Evolutionary conservation across 2,113 vertebrate genomes (phyloP).

Genomic region (Prionailurus viverrinus): DNA sequence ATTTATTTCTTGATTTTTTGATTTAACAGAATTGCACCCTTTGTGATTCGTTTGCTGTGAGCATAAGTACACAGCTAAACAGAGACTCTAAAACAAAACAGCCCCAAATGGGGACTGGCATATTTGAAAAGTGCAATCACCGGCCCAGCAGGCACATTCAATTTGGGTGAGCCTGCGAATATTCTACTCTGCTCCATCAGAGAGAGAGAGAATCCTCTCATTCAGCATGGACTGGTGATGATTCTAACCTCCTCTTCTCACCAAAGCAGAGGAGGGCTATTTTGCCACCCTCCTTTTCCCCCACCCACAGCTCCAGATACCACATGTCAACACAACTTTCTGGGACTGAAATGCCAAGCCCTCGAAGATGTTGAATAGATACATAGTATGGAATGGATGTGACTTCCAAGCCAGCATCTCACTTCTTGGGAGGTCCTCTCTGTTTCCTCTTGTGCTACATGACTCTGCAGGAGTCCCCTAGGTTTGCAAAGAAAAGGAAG

Average conservation of each 20-base stretch:
- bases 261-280: slow-evolving; percentile 16
- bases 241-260: neutral
- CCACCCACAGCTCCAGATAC: neutral
- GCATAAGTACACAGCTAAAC: slow-evolving; percentile 57
- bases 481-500: slow-evolving; percentile 20
- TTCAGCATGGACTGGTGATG: neutral
- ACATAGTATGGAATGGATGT: neutral
- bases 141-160: slow-evolving; percentile 22
- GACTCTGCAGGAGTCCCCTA: neutral
- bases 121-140: slow-evolving; percentile 58
- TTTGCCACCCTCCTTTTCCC: neutral
- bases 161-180: slow-evolving; percentile 43
- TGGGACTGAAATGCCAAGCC: neutral
- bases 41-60: slow-evolving; percentile 64
- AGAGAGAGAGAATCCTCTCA: neutral
- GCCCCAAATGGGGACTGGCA: neutral
- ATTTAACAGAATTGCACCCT: slow-evolving; percentile 59
- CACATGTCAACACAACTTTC: neutral
- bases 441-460: neutral
- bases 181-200: neutral
- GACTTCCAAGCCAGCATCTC: neutral
- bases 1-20: slow-evolving; percentile 67
- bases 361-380: neutral
- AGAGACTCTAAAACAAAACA: slow-evolving; percentile 67
- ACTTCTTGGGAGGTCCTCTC: slow-evolving; percentile 38